Evolutionary conservation across 1,140 invertebrate species (phyloP).

Genomic region (Listronotus oregonensis): DNA sequence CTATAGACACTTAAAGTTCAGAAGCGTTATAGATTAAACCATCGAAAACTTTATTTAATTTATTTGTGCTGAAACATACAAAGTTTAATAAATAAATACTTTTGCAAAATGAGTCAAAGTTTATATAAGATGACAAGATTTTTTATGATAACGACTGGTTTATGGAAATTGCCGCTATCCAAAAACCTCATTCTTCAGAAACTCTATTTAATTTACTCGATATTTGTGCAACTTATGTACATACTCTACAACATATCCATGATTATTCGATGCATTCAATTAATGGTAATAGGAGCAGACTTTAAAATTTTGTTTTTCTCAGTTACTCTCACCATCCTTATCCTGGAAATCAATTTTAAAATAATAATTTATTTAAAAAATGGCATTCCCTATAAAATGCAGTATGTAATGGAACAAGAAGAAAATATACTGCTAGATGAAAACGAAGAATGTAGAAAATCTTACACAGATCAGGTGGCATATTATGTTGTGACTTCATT

Average conservation of each 20-base stretch:
- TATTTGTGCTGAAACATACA: no score
- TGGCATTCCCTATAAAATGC: constrained; percentile 3
- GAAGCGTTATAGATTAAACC: no score
- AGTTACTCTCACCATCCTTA: not conserved
- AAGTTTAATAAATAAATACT: no score
- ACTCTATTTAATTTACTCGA: constrained; percentile 1
- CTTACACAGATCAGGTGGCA: not conserved
- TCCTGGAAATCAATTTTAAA: not conserved
- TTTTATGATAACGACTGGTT: constrained; percentile 6
- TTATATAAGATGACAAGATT: constrained; percentile 1
- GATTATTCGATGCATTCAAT: not conserved
- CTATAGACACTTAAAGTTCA: no score
- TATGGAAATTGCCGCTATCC: constrained; percentile 3
- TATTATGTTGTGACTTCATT: not conserved
- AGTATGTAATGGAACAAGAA: constrained; percentile 2
- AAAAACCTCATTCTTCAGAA: not conserved
- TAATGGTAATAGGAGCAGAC: not conserved
- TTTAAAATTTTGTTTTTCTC: not conserved
- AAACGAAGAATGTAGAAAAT: not conserved
- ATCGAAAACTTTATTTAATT: no score
- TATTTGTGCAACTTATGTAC: not conserved
- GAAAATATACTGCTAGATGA: not conserved
- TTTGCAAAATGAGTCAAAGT: no score
- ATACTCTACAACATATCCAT: not conserved
- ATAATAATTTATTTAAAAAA: constrained; percentile 9